These are phyloP conservation scores for Mythimna loreyi DNA, from an alignment of 2,888 invertebrate species.

Conservation along the genomic window DNA sequence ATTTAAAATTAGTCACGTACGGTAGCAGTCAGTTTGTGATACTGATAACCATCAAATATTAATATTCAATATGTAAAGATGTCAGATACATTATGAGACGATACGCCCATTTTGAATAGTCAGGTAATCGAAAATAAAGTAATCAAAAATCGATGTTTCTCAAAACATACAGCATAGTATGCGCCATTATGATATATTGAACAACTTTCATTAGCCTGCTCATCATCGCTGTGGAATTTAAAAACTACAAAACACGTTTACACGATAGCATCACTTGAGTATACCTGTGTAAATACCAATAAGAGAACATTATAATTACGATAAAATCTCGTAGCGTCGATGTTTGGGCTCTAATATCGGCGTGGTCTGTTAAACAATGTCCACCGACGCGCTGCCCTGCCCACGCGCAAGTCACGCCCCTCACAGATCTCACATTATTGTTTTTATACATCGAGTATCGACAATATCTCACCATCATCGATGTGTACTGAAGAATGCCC, in stretches of 20 bases:
- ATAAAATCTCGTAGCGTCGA: constrained; percentile 83
- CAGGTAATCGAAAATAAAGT: constrained; percentile 44
- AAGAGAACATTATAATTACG: constrained; percentile 88
- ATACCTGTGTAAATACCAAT: constrained; percentile 87
- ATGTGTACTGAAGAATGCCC: constrained; percentile 71
- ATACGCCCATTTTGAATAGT: constrained; percentile 8
- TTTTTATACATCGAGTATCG: constrained; percentile 70
- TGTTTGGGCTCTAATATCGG: constrained; percentile 84
- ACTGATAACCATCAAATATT: constrained; percentile 54
- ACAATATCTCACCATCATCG: constrained; percentile 80
- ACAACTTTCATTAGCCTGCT: constrained; percentile 50
- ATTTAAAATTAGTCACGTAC: constrained; percentile 49
- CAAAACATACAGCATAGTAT: constrained; percentile 19
- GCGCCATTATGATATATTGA: constrained; percentile 39
- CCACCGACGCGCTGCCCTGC: constrained; percentile 86
- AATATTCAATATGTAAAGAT: constrained; percentile 48
- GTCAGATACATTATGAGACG: constrained; percentile 14
- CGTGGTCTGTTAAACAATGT: constrained; percentile 84
- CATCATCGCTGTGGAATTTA: constrained; percentile 57
- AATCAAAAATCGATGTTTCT: constrained; percentile 39
- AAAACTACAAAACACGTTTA: constrained; percentile 57
- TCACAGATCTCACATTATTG: constrained; percentile 79
- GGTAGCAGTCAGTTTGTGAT: constrained; percentile 52
- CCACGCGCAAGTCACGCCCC: constrained; percentile 86
- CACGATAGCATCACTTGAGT: constrained; percentile 72